Evolutionary conservation across 2,113 vertebrate species (phyloP), one percentile per base, ranked within the genome.

Genomic region (Emydocephalus ijimae): DNA sequence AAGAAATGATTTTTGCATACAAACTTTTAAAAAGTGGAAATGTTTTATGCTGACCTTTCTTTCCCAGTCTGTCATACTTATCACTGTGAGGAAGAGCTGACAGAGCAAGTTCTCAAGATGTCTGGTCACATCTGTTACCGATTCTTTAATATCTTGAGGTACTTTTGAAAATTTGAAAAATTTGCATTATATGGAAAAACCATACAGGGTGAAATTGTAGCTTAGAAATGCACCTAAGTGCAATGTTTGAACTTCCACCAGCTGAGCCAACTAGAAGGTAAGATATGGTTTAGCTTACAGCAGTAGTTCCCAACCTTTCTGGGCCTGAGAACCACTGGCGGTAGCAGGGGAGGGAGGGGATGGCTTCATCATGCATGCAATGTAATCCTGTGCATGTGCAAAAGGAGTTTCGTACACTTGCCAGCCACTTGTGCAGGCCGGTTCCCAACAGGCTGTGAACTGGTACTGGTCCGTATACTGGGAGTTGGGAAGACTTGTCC

Each of bases 41-140:
- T 98, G 97, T 98, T 98, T 98, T 98, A 96, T 98, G 97, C 96
- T 95, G 94, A 96, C 94, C 92, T 94, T 96, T 56, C 39, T 97
- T 98, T 98, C 98, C 85, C 98, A 97, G 97, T 98, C 98, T 98
- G 99, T 99, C 98, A 98, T 98, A 98, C 98, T 96, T 97, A 99
- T 99, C 99, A 99, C 99, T 99, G 99, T 99, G 99, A 99, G 98
- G 99, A 99, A 98, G 98, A 99, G 97, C 98, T 98, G 95, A 98
- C 97, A 98, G 98, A 98, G 97, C 98, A 98, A 98, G 97, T 98
- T 98, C 98, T 97, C 97, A 96, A 96, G 97, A 97, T 45, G 97
- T 97, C 97, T 96, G 97, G 93, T 93, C 92, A 92, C 97, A 97
- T 98, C 98, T 98, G 97, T 98, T 98, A 98, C 97, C 96, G 97